These are phyloP conservation scores for Calephelis virginiensis DNA, from an alignment of 1,140 invertebrate genomes.

Conservation along the genomic window DNA sequence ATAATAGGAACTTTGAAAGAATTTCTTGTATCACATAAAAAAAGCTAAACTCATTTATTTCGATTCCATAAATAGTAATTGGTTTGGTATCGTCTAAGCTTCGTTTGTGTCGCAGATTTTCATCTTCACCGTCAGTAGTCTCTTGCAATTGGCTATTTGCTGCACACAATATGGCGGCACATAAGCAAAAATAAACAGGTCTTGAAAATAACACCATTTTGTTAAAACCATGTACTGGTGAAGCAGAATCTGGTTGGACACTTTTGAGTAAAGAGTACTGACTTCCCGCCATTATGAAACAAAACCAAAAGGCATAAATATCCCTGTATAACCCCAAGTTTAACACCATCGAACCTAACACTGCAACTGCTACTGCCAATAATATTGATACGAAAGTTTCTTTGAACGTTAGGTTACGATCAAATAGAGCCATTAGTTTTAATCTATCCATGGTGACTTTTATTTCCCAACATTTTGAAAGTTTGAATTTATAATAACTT, in stretches of 20 bases:
- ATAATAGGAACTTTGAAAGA: slow-evolving; percentile 89
- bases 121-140: slow-evolving; percentile 41
- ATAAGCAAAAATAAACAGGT: slow-evolving; percentile 97
- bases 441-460: slow-evolving; percentile 95
- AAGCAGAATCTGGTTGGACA: slow-evolving; percentile 98
- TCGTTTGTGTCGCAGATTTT: slow-evolving; percentile 49
- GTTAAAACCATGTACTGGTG: slow-evolving; percentile 98
- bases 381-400: slow-evolving; percentile 92
- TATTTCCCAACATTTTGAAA: slow-evolving; percentile 83
- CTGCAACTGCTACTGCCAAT: slow-evolving; percentile 91
- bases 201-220: slow-evolving; percentile 95
- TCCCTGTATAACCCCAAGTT: slow-evolving; percentile 93
- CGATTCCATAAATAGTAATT: slow-evolving; percentile 87
- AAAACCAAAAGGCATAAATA: slow-evolving; percentile 95
- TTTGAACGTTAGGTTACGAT: slow-evolving; percentile 91
- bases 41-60: slow-evolving; percentile 84
- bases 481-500: slow-evolving; percentile 92
- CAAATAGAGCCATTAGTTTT: slow-evolving; percentile 93
- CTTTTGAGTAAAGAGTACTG: slow-evolving; percentile 99
- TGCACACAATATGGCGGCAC: slow-evolving; percentile 85
- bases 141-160: slow-evolving; percentile 81
- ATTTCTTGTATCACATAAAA: slow-evolving; percentile 85
- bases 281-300: slow-evolving; percentile 97
- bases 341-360: slow-evolving; percentile 91
- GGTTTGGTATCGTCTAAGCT: slow-evolving; percentile 51